Evolutionary conservation across 92 coral and sea anemone species (phyloP), one percentile per base, ranked within the genome.

Genomic region (Muricea muricata): DNA sequence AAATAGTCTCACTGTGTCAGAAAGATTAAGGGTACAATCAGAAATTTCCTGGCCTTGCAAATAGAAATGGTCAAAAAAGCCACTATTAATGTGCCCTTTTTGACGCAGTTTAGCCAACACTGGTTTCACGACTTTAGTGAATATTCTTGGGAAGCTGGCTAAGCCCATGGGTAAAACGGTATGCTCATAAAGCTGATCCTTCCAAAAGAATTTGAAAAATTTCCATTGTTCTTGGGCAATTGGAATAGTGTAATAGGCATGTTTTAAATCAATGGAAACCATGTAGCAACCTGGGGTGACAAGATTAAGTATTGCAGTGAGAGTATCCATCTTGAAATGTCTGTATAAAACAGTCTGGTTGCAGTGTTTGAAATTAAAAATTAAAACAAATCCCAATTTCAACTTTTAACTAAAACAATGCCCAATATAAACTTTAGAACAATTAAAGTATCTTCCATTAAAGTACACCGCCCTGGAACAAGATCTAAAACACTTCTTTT

Each of bases 281-380:
- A 86, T 63, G 46, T 79, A 79, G 45, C 42, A 78, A 77, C 82
- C 90, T 33, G 73, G 80, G 42, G 35, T 48, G 25, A 86, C 68
- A 7, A 69, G 56, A 56, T 66, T 87, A 31, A 79, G 20, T 1
- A 87, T 60, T 31, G 82, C 69, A 33, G 61, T 50, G 13, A 87
- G 72, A 31, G 90, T 87, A 87, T 87, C 87, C 90, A 87, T 79
- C 45, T 80, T 87, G 61, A 87, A 81, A 81, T 87, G 90, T 29
- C 90, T 57, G 42, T 41, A 80, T 14, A 68, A 68, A 34, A 86
- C 87, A 15, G 58, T 55, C 60, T 86, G 90, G 71, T 86, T 86
- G 25, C 75, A 86, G 1, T 79, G 24, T 60, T 86, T 86, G 73
- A 86, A 70, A 80, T 86, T 57, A 55, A 81, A 73, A 41, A 81